Percentiles rank a stretch among this genome's conserved stretches.
Evolutionary conservation across 1,140 invertebrate genomes (phyloP).

Genomic region (Paracyclopina nana): DNA sequence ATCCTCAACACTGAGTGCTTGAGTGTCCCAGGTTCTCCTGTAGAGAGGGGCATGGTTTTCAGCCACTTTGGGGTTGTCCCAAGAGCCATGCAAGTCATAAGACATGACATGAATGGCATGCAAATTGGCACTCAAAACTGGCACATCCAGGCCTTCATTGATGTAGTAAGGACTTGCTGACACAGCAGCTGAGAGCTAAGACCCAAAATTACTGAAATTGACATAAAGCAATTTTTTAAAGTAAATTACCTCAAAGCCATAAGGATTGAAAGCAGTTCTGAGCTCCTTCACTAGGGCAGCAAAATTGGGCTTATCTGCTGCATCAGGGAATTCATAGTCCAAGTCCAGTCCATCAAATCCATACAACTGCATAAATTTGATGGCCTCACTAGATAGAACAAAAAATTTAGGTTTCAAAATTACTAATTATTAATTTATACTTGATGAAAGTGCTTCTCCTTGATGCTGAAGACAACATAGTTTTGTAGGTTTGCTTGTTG

Average conservation of each 20-base stretch:
- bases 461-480: too few relatives aligned
- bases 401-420: too few relatives aligned
- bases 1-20: constrained; percentile 43
- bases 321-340: constrained; percentile 12
- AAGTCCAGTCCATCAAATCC: constrained; percentile 28
- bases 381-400: too few relatives aligned
- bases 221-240: too few relatives aligned
- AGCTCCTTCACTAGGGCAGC: constrained; percentile 27
- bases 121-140: constrained; percentile 15
- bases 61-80: constrained; percentile 21
- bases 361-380: constrained; percentile 22
- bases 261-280: constrained; percentile 33
- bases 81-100: constrained; percentile 27
- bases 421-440: too few relatives aligned
- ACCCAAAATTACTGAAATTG: too few relatives aligned
- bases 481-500: constrained; percentile 18
- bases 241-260: too few relatives aligned
- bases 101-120: constrained; percentile 26
- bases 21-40: neutral
- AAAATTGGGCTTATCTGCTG: constrained; percentile 5
- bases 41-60: neutral
- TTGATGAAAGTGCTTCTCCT: too few relatives aligned
- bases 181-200: constrained; percentile 44
- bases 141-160: constrained; percentile 17
- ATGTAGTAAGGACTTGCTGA: constrained; percentile 32